Base-by-base conservation (phyloP, 2,797 vertebrate genomes). In the Mormyrus hasselquistii region DNA sequence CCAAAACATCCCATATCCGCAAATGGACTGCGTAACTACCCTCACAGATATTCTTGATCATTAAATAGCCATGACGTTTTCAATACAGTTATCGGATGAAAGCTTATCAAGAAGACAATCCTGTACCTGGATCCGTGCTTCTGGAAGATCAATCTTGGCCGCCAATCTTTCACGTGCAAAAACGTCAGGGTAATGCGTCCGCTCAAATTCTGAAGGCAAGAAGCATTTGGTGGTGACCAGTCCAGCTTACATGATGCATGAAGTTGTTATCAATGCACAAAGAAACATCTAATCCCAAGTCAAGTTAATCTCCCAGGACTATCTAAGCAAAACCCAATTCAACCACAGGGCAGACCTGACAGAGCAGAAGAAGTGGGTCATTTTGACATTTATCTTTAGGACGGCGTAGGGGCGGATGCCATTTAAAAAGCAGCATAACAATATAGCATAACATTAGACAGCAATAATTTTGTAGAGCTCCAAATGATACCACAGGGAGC, bases 111-210 rank as follows among this genome's bases (percentile, higher is more conserved):
- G 34, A 52, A 79, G 38, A 1, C 49, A 22, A 69, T 69, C 4
- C 38, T 84, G 92, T 90, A 97, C 97, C 96, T 97, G 97, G 94
- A 97, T 97, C 90, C 97, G 95, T 89, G 97, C 97, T 91, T 97
- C 97, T 0, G 97, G 97, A 89, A 97, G 93, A 92, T 97, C 96
- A 1, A 97, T 97, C 93, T 97, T 97, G 91, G 97, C 96, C 1
- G 97, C 97, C 93, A 97, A 90, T 93, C 96, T 95, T 93, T 97
- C 97, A 89, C 97, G 94, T 6, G 96, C 96, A 93, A 97, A 97
- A 90, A 97, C 96, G 88, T 97, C 97, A 84, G 97, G 97, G 92
- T 97, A 97, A 92, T 97, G 97, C 88, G 97, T 97, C 91, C 96
- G 94, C 92, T 97, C 97, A 93, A 97, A 97, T 93, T 97, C 97